Conservation (phyloP, 2,888 invertebrate species). For the Phortica okadai region DNA sequence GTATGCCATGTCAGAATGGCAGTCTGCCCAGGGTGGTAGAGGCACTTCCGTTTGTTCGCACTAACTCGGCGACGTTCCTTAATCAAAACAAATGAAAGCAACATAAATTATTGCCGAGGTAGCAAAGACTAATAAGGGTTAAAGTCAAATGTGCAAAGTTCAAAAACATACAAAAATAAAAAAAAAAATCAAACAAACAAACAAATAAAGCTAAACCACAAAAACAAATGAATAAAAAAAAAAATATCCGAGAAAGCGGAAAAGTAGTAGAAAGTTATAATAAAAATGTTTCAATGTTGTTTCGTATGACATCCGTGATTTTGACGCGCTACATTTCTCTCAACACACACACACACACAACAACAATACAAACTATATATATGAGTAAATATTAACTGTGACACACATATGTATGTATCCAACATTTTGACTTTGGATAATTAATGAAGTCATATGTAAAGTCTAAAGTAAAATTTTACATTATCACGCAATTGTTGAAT, state of each 20-base stretch:
- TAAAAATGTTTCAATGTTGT: slow-evolving; percentile 64
- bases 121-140: slow-evolving; percentile 65
- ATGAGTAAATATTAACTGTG: not conserved
- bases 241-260: not conserved
- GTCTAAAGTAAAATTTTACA: slow-evolving; percentile 63
- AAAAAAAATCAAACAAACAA: no score
- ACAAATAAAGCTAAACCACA: not conserved
- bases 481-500: slow-evolving; percentile 63
- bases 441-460: slow-evolving; percentile 65
- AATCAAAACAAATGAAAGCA: slow-evolving; percentile 72
- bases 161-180: slow-evolving; percentile 34
- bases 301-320: slow-evolving; percentile 60
- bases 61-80: slow-evolving; percentile 52
- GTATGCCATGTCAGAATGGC: not conserved
- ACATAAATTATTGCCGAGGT: slow-evolving; percentile 60
- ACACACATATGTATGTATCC: slow-evolving; percentile 4
- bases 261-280: slow-evolving; percentile 48
- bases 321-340: slow-evolving; percentile 33
- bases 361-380: not conserved
- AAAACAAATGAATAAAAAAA: not conserved
- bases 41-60: slow-evolving; percentile 25
- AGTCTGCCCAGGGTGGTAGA: not conserved
- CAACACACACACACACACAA: not conserved
- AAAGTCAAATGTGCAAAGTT: slow-evolving; percentile 51
- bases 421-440: slow-evolving; percentile 55